Conservation (phyloP, 2,113 vertebrate species). For the Hirundichthys speculiger region DNA sequence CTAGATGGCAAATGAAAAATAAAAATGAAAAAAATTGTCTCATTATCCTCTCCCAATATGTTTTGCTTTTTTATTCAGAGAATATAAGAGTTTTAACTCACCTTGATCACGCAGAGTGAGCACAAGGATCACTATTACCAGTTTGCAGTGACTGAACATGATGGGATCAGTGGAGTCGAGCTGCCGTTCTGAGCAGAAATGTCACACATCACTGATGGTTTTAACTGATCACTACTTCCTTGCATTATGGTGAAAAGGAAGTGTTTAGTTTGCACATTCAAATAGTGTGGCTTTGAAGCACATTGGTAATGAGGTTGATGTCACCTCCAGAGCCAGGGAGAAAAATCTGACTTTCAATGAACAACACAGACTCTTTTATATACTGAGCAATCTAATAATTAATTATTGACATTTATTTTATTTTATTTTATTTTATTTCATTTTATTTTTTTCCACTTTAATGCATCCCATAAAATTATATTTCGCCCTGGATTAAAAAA, state of each 20-base stretch:
- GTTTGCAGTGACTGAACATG: slow-evolving; percentile 36
- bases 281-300: too few species aligned
- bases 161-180: slow-evolving; percentile 9
- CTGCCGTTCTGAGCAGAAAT: not conserved
- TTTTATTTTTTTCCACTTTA: too few species aligned
- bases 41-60: not conserved
- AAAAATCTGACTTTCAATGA: too few species aligned
- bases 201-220: not conserved
- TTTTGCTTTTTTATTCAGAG: not conserved
- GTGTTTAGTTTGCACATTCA: slow-evolving; percentile 14
- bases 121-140: slow-evolving; percentile 16
- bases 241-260: not conserved
- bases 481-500: too few species aligned
- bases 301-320: too few species aligned
- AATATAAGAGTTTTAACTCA: slow-evolving; percentile 23
- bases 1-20: too few species aligned
- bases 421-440: too few species aligned
- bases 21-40: not conserved
- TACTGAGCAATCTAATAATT: too few species aligned
- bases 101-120: slow-evolving; percentile 50
- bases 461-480: too few species aligned
- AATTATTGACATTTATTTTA: too few species aligned
- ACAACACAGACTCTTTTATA: too few species aligned
- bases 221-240: slow-evolving; percentile 6
- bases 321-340: too few species aligned